phyloP scores from a whole-genome alignment of 2,888 invertebrate species.

The Lumbricus terrestris region DNA sequence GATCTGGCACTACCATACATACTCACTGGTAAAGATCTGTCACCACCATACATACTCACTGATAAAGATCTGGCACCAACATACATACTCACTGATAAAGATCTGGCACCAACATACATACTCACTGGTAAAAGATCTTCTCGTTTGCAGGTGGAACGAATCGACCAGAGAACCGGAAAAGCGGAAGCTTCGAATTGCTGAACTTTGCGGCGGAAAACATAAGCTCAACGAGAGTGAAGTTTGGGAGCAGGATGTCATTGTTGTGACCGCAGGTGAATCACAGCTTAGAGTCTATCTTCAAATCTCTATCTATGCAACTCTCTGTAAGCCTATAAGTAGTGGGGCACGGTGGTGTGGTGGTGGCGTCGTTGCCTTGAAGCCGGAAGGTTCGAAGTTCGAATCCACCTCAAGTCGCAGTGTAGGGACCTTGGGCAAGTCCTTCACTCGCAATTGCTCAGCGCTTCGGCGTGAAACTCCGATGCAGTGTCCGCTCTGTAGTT shows the following conservation, averaged over 20 bases:
- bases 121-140: not conserved
- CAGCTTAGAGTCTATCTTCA: not conserved
- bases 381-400: no score
- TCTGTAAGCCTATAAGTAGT: not conserved
- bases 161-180: slow-evolving; percentile 32
- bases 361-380: no score
- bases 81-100: not conserved
- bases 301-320: no score
- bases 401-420: no score
- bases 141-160: slow-evolving; percentile 15
- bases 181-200: slow-evolving; percentile 43
- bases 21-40: not conserved
- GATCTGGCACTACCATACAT: not conserved
- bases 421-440: no score
- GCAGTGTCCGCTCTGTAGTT: no score
- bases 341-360: no score
- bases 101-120: not conserved
- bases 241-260: slow-evolving; percentile 49
- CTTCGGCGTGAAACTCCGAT: no score
- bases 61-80: no score
- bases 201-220: slow-evolving; percentile 47
- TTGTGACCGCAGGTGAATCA: slow-evolving; percentile 49
- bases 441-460: no score
- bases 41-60: no score
- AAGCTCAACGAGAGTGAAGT: slow-evolving; percentile 42